These are phyloP conservation scores for Synergus japonicus DNA, from an alignment of 2,888 invertebrate species.

Conservation along the genomic window DNA sequence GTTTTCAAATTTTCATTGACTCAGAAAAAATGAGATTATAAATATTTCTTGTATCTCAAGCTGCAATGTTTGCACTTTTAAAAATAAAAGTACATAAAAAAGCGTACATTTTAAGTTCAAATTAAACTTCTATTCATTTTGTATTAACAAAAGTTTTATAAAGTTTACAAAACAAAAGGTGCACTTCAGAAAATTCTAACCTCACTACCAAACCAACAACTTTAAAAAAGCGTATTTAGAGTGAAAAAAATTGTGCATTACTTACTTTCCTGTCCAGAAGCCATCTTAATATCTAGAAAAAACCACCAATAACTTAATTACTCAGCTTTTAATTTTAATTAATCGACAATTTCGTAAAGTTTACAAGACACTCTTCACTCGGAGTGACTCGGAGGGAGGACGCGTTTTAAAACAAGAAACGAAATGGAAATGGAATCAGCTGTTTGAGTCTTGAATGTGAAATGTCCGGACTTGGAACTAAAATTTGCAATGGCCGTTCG, in stretches of 20 bases:
- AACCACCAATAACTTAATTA: not conserved
- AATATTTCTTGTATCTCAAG: not conserved
- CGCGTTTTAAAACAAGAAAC: conserved; percentile 13
- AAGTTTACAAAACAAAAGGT: not conserved
- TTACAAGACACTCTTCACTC: not conserved
- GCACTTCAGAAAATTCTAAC: not conserved
- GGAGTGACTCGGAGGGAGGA: too few species aligned
- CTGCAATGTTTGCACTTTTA: not conserved
- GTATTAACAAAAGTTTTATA: not conserved
- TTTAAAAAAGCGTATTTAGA: not conserved
- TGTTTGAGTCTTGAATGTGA: not conserved
- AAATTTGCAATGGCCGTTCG: conserved; percentile 35
- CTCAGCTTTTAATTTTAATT: too few species aligned
- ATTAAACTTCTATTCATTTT: not conserved
- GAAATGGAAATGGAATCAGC: conserved; percentile 33
- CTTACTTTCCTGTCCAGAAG: conserved; percentile 51
- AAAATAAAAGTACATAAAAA: not conserved
- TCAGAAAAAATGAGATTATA: not conserved
- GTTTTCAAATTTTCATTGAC: not conserved
- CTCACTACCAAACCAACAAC: not conserved
- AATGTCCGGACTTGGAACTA: conserved; percentile 22
- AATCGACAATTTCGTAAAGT: not conserved
- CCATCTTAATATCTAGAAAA: conserved; percentile 27
- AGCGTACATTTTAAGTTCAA: not conserved
- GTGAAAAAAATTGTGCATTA: not conserved